Evolutionary conservation across 1,140 invertebrate species (phyloP), one percentile per base, ranked within the genome.

Genomic region (Mactra quadrangularis): DNA sequence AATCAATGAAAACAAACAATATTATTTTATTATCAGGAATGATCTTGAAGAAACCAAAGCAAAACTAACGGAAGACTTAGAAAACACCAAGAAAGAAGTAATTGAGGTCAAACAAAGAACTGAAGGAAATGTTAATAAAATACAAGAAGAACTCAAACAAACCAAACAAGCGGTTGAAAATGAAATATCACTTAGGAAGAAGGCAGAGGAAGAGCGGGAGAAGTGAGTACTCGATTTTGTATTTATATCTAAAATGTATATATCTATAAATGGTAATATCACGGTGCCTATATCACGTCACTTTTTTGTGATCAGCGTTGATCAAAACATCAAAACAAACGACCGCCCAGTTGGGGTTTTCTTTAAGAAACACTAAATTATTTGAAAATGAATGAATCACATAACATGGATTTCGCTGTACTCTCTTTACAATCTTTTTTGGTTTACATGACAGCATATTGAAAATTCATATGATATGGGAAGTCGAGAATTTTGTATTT

Each of bases 191-290:
- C 22, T 62, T 0, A 62, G 41, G 35, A 45, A 31, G 4, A 77
- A 77, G 50, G 41, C 45, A 2, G 74, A 77, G 52, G 74, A 62
- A 22, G 74, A 77, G 0, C 45, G 41, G 25, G 74, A 77, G 1
- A 77, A 64, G 74, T 77, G 31, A 22, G 17, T 1, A n/a, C 9
- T 47, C 1, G 15, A 52, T 4, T 29, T 50, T 47, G 11, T 19
- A 19, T 11, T 2, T 45, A 4, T 25, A n/a, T 1, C 1, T 29
- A 29, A 0, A 29, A 3, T 22, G 17, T 1, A 70, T 45, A 13
- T 19, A n/a, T 19, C 17, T 45, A 9, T 45, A 41, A 41, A 41
- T 41, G 6, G 6, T 41, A 41, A 41, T 41, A 7, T 15, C 6
- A 41, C 38, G 38, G 6, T 7, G 15, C 6, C 15, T 41, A 7